Evolutionary conservation across 2,113 vertebrate species (phyloP).

Genomic region (Isichthys henryi): DNA sequence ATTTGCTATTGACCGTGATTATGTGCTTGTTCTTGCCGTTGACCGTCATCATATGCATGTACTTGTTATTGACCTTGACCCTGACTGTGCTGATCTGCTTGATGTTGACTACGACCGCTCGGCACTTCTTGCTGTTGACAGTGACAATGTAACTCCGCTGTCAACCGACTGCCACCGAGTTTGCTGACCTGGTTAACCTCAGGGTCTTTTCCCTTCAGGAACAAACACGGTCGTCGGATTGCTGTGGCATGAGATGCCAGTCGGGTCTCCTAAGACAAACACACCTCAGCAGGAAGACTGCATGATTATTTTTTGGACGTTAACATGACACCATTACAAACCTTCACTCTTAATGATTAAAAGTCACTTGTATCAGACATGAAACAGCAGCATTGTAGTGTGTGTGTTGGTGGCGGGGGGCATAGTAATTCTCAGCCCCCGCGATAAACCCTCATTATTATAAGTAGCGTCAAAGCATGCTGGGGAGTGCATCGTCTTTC

Average conservation of each 20-base stretch:
- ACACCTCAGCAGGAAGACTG: neutral
- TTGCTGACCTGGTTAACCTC: constrained; percentile 15
- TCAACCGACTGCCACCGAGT: neutral
- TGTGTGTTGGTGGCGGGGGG: neutral
- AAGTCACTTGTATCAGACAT: neutral
- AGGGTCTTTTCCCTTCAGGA: constrained; percentile 27
- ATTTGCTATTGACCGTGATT: neutral
- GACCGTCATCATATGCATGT: neutral
- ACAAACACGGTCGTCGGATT: constrained; percentile 45
- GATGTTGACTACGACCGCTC: neutral
- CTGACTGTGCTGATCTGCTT: neutral
- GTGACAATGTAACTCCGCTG: neutral
- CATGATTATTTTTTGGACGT: neutral
- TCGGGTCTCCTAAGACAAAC: neutral
- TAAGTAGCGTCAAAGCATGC: constrained; percentile 6
- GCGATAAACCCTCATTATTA: constrained; percentile 12
- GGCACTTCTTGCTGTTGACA: neutral
- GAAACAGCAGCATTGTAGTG: neutral
- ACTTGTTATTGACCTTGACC: constrained; percentile 35
- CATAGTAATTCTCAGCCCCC: neutral
- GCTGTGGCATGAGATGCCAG: constrained; percentile 18
- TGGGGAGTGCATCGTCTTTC: neutral
- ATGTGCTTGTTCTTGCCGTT: neutral
- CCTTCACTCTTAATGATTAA: neutral
- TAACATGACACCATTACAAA: neutral